Evolutionary conservation across 2,113 vertebrate species (phyloP), one percentile per base, ranked within the genome.

Genomic region (Petroica traversi): DNA sequence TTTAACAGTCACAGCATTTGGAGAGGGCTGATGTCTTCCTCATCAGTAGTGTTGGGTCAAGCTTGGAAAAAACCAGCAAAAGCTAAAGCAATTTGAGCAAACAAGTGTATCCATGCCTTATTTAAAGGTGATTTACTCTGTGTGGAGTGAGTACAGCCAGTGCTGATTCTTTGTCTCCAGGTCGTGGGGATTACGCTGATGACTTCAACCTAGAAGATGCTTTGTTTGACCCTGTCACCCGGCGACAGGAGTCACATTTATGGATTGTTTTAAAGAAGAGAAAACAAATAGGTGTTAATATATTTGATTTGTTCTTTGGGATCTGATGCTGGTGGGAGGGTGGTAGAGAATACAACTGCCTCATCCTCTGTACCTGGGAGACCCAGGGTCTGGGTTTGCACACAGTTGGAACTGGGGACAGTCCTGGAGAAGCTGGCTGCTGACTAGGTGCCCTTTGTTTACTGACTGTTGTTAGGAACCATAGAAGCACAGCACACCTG

Each of bases 221-320:
- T 28, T 22, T 98, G 57, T 12, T 12, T 38, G 95, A 87, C 66
- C 34, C 19, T 16, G 48, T 68, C 41, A 95, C 97, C 62, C 95
- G 93, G 68, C 91, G 85, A 74, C 97, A 98, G 98, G 94, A 98
- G 98, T 98, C 89, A 45, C 43, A 14, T 88, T 58, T 55, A 14
- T 52, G 22, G 59, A 1, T 57, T 87, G 40, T n/a, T 72, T 61
- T 66, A 67, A 75, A 74, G 28, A 58, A n/a, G 15, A 55, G 66
- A 45, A 91, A 80, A 19, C n/a, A 85, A 81, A 28, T 1, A 49
- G 45, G 12, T 33, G 59, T 45, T 84, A 46, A 45, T 15, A 33
- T 43, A 23, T 38, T n/a, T 2, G 3, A 2, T 72, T 73, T 88
- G 49, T 54, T 73, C 59, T 52, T 58, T 80, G 78, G 74, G 58